phyloP scores from a whole-genome alignment of 2,113 vertebrate species.

The Trichomycterus rosablanca region DNA sequence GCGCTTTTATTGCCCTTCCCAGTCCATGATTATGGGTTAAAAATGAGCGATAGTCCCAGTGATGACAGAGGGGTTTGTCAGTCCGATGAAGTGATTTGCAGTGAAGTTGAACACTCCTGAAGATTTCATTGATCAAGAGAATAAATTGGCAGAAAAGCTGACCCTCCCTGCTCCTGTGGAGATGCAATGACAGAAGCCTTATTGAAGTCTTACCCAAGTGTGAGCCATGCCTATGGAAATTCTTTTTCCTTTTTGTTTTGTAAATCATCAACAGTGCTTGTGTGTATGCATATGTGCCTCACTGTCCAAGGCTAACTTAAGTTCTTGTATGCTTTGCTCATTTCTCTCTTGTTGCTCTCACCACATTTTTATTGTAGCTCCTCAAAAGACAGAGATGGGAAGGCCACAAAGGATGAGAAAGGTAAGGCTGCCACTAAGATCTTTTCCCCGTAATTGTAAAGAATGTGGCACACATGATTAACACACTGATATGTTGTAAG shows the following conservation, averaged over 20 bases:
- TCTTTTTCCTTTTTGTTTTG: constrained; percentile 11
- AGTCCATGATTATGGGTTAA: constrained; percentile 68
- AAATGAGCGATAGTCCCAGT: constrained; percentile 83
- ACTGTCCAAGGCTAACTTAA: constrained; percentile 40
- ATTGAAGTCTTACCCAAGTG: constrained; percentile 84
- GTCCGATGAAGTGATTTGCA: constrained; percentile 82
- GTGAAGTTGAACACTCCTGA: constrained; percentile 93
- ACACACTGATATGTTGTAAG: too few relatives aligned
- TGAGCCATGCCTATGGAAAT: constrained; percentile 72
- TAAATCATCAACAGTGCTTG: constrained; percentile 32
- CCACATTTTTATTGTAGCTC: constrained; percentile 86
- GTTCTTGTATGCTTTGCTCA: constrained; percentile 54
- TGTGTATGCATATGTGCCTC: constrained; percentile 45
- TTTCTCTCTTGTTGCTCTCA: constrained; percentile 72
- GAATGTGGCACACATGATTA: too few relatives aligned
- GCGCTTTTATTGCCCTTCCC: constrained; percentile 74
- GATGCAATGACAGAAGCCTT: constrained; percentile 91
- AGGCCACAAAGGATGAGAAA: constrained; percentile 90
- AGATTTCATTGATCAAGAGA: constrained; percentile 97
- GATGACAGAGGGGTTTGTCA: constrained; percentile 89
- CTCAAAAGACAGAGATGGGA: constrained; percentile 93
- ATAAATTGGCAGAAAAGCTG: constrained; percentile 95
- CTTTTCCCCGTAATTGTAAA: too few relatives aligned
- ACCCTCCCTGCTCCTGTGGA: constrained; percentile 87
- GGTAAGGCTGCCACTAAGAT: constrained; percentile 65